A percentile compares a stretch with the other conserved stretches of the same genome.
These are phyloP conservation scores for Bombylius major DNA, from an alignment of 2,888 invertebrate species.

Conservation along the genomic window DNA sequence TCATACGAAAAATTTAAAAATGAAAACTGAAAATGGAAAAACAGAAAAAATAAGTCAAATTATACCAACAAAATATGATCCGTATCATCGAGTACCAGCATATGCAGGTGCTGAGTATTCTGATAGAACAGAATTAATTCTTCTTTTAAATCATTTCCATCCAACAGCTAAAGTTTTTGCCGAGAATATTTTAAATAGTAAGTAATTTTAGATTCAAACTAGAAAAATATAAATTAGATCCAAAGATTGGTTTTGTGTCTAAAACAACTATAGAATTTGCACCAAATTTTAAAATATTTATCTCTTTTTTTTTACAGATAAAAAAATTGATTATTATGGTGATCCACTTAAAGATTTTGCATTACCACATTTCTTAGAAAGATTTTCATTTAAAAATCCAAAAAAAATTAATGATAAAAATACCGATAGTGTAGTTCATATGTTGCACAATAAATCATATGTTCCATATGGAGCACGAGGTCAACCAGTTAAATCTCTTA, in stretches of 20 bases:
- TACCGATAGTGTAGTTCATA: constrained; percentile 30
- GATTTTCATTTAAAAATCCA: constrained; percentile 92
- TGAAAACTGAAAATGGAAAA: constrained; percentile 10
- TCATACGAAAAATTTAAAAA: constrained; percentile 22
- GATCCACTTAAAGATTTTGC: constrained; percentile 91
- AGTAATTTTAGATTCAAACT: constrained; percentile 17
- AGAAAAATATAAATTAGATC: neutral
- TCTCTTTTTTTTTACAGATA: constrained; percentile 37
- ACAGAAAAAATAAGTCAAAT: constrained; percentile 32
- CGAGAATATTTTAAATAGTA: constrained; percentile 57
- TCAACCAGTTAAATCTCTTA: constrained; percentile 59
- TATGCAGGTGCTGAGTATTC: constrained; percentile 65
- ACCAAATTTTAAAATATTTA: neutral
- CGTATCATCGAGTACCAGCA: constrained; percentile 67
- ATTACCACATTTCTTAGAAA: constrained; percentile 79
- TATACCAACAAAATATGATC: constrained; percentile 47
- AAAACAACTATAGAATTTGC: neutral
- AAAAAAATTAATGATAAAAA: constrained; percentile 44
- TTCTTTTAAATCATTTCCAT: constrained; percentile 69
- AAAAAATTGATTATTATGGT: constrained; percentile 71
- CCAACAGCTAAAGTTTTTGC: constrained; percentile 87
- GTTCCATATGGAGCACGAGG: constrained; percentile 55
- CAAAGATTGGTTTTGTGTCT: neutral
- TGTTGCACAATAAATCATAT: constrained; percentile 45
- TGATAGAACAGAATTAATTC: constrained; percentile 60